Conservation (phyloP, 1,140 invertebrate genomes). For the Drosophila ogumai region DNA sequence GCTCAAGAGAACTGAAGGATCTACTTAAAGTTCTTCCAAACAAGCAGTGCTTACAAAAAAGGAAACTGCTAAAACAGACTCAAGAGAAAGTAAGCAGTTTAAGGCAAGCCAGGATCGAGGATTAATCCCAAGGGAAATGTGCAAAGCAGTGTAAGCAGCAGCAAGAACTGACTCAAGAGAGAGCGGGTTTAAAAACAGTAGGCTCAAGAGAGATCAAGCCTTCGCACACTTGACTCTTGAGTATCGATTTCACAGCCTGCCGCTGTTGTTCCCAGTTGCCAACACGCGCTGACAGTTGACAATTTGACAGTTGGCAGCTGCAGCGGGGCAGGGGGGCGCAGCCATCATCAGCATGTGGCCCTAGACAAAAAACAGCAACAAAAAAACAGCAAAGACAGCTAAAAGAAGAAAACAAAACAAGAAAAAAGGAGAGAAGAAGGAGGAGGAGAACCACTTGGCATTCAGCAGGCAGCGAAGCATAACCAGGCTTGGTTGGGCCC, state of each 20-base stretch:
- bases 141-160: neutral
- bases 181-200: slow-evolving; percentile 6
- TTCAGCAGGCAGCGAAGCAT: slow-evolving; percentile 62
- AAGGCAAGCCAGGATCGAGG: neutral
- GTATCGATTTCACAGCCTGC: slow-evolving; percentile 38
- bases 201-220: slow-evolving; percentile 5
- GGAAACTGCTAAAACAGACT: neutral
- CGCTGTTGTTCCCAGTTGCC: slow-evolving; percentile 22
- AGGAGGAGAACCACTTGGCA: slow-evolving; percentile 64
- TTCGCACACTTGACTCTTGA: slow-evolving; percentile 22
- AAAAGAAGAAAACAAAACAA: slow-evolving; percentile 10
- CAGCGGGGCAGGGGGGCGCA: slow-evolving; percentile 18
- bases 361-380: slow-evolving; percentile 43
- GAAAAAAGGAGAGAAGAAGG: neutral
- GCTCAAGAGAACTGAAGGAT: neutral
- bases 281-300: slow-evolving; percentile 23
- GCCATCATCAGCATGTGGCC: slow-evolving; percentile 68
- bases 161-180: neutral
- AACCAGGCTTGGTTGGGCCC: slow-evolving; percentile 45
- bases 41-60: neutral
- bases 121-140: neutral
- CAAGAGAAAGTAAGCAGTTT: neutral
- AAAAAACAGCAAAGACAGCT: slow-evolving; percentile 27
- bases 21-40: neutral
- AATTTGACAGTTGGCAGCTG: slow-evolving; percentile 34